Percentiles rank a stretch among this genome's conserved stretches.
Evolutionary conservation across 1,140 invertebrate species (phyloP).

Genomic region (Subanguina moxae): DNA sequence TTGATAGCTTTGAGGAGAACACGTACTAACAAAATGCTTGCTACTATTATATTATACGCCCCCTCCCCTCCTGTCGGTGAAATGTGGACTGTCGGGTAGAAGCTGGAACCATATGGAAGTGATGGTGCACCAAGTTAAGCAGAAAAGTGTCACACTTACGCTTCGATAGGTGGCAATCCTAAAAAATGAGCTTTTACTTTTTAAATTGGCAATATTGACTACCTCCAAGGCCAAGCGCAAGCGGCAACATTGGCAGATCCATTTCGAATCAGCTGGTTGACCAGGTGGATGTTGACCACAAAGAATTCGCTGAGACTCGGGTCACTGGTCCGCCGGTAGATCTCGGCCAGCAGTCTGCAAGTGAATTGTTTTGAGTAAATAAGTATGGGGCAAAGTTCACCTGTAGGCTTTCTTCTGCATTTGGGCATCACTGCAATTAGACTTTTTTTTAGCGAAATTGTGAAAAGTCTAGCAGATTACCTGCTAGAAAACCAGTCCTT

Average conservation of each 20-base stretch:
- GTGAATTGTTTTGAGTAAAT: background rate
- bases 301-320: constrained; percentile 20
- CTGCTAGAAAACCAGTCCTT: constrained; percentile 13
- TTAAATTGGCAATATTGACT: too few species aligned
- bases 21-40: too few species aligned
- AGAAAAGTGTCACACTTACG: background rate
- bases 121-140: too few species aligned
- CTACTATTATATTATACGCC: too few species aligned
- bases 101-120: too few species aligned
- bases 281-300: constrained; percentile 12
- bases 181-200: too few species aligned
- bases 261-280: constrained; percentile 13
- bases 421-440: constrained; percentile 4
- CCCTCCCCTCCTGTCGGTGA: too few species aligned
- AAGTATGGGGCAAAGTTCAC: background rate
- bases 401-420: constrained; percentile 40
- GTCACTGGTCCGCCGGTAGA: constrained; percentile 28
- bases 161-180: background rate
- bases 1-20: too few species aligned
- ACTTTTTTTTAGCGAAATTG: too few species aligned
- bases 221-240: background rate
- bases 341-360: constrained; percentile 30
- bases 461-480: too few species aligned
- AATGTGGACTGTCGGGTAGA: too few species aligned
- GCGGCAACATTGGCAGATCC: background rate